A percentile compares a stretch with the other conserved stretches of the same genome.
phyloP scores from a whole-genome alignment of 2,113 vertebrate genomes.

The Mastomys natalensis region DNA sequence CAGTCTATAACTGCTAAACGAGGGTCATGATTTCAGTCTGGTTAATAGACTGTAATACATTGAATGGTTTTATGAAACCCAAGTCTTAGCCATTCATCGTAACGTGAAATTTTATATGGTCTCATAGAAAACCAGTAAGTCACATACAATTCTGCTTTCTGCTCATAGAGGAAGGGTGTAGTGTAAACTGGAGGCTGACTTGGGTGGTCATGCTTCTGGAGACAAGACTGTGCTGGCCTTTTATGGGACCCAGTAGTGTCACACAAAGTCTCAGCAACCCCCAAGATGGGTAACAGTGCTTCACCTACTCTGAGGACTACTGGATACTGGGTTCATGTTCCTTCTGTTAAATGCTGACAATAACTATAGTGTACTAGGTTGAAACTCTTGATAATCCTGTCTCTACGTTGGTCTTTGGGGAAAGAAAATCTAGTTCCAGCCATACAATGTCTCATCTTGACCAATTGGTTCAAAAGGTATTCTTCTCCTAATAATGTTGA shows the following conservation, averaged over 20 bases:
- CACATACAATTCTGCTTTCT: constrained; percentile 4
- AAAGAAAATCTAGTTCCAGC: not conserved
- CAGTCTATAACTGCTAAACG: constrained; percentile 90
- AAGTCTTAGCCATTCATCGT: constrained; percentile 77
- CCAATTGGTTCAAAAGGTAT: not conserved
- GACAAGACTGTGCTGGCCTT: not conserved
- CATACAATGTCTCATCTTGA: too few species aligned
- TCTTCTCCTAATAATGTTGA: not conserved
- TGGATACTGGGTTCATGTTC: not conserved
- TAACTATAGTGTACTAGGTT: too few species aligned
- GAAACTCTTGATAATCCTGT: not conserved
- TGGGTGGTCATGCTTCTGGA: not conserved
- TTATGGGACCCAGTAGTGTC: not conserved
- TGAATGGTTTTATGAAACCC: constrained; percentile 89
- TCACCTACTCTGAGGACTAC: not conserved
- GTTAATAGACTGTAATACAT: constrained; percentile 88
- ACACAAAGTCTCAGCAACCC: fast-evolving
- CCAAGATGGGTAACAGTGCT: fast-evolving
- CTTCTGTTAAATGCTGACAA: not conserved
- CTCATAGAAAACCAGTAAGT: constrained; percentile 56
- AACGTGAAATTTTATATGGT: constrained; percentile 69
- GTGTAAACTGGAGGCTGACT: not conserved
- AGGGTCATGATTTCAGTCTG: constrained; percentile 90
- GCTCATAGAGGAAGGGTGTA: not conserved
- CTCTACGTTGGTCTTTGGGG: not conserved